Conservation (phyloP, 2,113 vertebrate species). For the Equus quagga region DNA sequence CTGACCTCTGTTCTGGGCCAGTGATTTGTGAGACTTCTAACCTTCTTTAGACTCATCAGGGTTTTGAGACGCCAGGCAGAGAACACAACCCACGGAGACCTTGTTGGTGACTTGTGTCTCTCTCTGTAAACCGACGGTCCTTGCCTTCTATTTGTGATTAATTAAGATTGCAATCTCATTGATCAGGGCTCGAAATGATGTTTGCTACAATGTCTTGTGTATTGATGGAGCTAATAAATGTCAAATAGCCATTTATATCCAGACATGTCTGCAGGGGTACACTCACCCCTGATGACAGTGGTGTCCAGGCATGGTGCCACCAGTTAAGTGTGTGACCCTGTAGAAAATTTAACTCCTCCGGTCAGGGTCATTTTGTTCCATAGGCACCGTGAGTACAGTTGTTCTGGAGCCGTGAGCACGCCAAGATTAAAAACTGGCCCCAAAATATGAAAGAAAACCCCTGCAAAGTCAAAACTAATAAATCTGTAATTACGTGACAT, state of each 20-base stretch:
- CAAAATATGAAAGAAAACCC: background rate
- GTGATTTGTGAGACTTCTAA: rapidly evolving
- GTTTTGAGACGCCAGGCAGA: background rate
- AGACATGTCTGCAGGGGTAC: background rate
- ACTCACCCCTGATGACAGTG: rapidly evolving
- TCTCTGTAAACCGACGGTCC: background rate
- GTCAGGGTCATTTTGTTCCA: no score
- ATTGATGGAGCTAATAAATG: slow-evolving; percentile 2
- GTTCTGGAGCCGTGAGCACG: no score
- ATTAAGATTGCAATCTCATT: slow-evolving; percentile 65
- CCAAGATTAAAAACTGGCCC: background rate
- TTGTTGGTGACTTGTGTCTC: background rate
- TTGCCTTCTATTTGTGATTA: background rate
- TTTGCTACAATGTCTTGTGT: background rate
- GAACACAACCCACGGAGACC: rapidly evolving
- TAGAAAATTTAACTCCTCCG: rapidly evolving
- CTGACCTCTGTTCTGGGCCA: rapidly evolving
- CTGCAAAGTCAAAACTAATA: background rate
- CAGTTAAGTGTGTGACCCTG: rapidly evolving
- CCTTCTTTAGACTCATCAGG: background rate
- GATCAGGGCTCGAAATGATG: slow-evolving; percentile 42
- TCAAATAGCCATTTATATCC: background rate
- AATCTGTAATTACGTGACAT: no score
- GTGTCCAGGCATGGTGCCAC: rapidly evolving
- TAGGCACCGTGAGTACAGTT: rapidly evolving